These are phyloP conservation scores for Tenthredo scrophulariae DNA, from an alignment of 2,888 invertebrate species.

Conservation along the genomic window DNA sequence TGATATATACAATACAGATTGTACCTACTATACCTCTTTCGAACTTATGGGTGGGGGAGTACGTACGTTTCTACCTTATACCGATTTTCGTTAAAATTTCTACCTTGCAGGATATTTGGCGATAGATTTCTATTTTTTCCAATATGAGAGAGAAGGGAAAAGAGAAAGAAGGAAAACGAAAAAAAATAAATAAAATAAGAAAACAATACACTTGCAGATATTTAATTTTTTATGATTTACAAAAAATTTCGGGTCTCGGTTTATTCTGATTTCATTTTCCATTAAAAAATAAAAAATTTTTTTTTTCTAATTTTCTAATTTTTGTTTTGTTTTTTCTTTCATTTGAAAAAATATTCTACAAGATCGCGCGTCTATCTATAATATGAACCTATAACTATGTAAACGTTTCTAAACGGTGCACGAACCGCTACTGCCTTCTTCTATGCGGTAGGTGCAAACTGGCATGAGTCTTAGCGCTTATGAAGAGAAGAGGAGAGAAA, in stretches of 20 bases:
- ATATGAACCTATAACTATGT: background rate
- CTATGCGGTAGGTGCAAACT: background rate
- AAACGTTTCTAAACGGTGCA: background rate
- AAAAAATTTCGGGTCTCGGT: no score
- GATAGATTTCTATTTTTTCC: background rate
- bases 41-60: background rate
- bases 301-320: no score
- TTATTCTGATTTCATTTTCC: no score
- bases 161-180: no score
- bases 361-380: background rate
- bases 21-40: background rate
- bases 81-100: background rate
- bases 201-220: no score
- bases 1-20: background rate
- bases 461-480: background rate
- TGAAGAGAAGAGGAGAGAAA: background rate
- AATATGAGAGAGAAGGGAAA: no score
- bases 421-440: background rate
- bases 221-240: no score
- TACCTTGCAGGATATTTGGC: background rate
- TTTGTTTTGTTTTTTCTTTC: no score
- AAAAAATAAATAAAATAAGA: no score
- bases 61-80: background rate
- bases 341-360: background rate
- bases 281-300: no score